Evolutionary conservation across 2,888 invertebrate genomes (phyloP).

Genomic region (Onthophagus sagittarius): DNA sequence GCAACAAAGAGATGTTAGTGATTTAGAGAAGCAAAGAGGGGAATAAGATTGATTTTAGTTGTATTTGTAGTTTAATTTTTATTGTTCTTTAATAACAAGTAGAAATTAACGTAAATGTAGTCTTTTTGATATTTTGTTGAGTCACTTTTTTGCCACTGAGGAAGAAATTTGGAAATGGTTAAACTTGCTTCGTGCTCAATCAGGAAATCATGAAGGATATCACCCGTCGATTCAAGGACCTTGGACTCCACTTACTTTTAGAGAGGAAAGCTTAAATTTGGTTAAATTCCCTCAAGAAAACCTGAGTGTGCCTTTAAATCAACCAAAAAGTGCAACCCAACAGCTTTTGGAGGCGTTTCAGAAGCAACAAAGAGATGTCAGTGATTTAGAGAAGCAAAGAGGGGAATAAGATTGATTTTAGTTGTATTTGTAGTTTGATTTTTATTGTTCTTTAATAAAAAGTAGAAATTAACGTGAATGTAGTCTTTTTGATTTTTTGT

Average conservation of each 20-base stretch:
- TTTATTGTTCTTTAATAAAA: too few relatives aligned
- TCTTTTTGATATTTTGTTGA: too few relatives aligned
- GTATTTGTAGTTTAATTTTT: too few relatives aligned
- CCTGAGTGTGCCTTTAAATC: conserved; percentile 61
- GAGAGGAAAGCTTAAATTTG: conserved; percentile 61
- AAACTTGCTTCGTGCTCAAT: conserved; percentile 68
- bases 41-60: conserved; percentile 25
- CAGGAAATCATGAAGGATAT: conserved; percentile 60
- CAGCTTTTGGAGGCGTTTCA: conserved; percentile 63
- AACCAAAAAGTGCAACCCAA: conserved; percentile 79
- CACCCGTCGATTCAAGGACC: conserved; percentile 87
- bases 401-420: conserved; percentile 29
- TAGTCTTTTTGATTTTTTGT: too few relatives aligned
- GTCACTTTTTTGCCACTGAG: too few relatives aligned
- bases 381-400: conserved; percentile 33
- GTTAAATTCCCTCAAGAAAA: conserved; percentile 60
- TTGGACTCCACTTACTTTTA: conserved; percentile 89
- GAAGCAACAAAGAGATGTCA: conserved; percentile 47
- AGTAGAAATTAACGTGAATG: too few relatives aligned
- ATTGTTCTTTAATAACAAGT: too few relatives aligned
- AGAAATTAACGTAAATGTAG: too few relatives aligned
- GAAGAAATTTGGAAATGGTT: too few relatives aligned
- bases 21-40: conserved; percentile 34
- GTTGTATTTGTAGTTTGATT: too few relatives aligned
- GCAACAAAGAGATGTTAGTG: conserved; percentile 45